These are phyloP conservation scores for Orcinus orca DNA, from an alignment of 2,113 vertebrate species.

Conservation along the genomic window DNA sequence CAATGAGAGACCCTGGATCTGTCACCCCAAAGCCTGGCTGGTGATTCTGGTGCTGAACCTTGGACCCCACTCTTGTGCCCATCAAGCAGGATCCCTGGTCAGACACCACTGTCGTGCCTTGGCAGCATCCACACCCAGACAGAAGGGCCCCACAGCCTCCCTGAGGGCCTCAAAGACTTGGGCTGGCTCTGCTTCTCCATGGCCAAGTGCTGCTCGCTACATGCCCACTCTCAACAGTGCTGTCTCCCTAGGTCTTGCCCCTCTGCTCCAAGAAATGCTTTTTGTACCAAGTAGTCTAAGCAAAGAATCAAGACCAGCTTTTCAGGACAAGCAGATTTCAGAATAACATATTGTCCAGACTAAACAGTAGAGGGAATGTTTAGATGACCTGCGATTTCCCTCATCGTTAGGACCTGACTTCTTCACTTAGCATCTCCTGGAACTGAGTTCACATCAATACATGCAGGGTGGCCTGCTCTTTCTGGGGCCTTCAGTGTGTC, in stretches of 20 bases:
- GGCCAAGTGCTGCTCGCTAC: not conserved
- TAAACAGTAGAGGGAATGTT: not conserved
- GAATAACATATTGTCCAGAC: not conserved
- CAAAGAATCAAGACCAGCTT: not conserved
- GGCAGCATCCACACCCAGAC: fast-evolving
- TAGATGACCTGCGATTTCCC: not conserved
- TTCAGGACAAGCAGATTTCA: not conserved
- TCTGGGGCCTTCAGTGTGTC: not conserved
- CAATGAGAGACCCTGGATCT: not conserved
- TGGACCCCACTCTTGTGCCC: not conserved
- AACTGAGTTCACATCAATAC: not conserved
- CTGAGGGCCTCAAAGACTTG: fast-evolving
- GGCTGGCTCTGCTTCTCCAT: not conserved
- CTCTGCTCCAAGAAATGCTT: not conserved
- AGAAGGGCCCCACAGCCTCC: not conserved
- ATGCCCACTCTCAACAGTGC: not conserved
- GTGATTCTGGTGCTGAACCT: not conserved
- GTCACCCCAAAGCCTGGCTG: not conserved
- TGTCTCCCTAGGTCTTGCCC: not conserved
- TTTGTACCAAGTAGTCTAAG: not conserved
- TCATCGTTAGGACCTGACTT: not conserved
- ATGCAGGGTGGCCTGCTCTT: not conserved
- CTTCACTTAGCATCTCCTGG: not conserved
- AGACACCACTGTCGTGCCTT: no score
- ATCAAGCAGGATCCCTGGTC: not conserved